Conservation (phyloP, 2,797 vertebrate species). For the Antennarius maculatus region DNA sequence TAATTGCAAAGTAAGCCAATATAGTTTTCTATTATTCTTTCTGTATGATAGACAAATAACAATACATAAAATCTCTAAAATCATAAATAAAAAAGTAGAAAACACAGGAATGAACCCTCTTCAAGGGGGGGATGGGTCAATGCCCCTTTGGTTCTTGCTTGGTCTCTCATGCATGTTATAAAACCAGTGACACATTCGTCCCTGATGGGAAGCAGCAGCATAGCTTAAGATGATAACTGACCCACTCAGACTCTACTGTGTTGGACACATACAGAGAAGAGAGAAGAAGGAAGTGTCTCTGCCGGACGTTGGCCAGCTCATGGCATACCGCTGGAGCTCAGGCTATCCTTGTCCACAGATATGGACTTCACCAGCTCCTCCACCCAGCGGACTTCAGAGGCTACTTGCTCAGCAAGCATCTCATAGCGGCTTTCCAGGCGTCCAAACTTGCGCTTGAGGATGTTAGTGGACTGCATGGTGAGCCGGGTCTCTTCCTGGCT, state of each 20-base stretch:
- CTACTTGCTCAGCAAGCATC: constrained; percentile 90
- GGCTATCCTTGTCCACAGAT: constrained; percentile 80
- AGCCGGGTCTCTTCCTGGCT: constrained; percentile 89
- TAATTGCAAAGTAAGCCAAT: constrained; percentile 2
- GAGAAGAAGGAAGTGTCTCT: constrained; percentile 41
- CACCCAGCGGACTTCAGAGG: constrained; percentile 92
- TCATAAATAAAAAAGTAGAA: constrained; percentile 69
- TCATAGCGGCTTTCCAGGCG: constrained; percentile 95
- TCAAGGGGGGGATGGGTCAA: constrained; percentile 32
- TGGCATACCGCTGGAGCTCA: constrained; percentile 79
- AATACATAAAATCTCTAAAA: constrained; percentile 53
- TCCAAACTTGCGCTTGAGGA: constrained; percentile 89
- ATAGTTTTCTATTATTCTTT: constrained; percentile 9
- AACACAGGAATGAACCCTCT: constrained; percentile 59
- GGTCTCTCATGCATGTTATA: constrained; percentile 24
- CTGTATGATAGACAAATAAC: constrained; percentile 24
- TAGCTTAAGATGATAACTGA: constrained; percentile 60
- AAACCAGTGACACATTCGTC: constrained; percentile 21
- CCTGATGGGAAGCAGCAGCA: constrained; percentile 25
- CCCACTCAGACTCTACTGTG: constrained; percentile 25
- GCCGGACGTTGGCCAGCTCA: constrained; percentile 50
- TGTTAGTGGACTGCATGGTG: constrained; percentile 85
- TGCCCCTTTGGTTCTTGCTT: constrained; percentile 27
- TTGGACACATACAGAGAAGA: constrained; percentile 24
- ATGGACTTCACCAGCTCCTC: constrained; percentile 92